A percentile compares a stretch with the other conserved stretches of the same genome.
Evolutionary conservation across 2,888 invertebrate genomes (phyloP).

Genomic region (Bruchidius siliquastri): DNA sequence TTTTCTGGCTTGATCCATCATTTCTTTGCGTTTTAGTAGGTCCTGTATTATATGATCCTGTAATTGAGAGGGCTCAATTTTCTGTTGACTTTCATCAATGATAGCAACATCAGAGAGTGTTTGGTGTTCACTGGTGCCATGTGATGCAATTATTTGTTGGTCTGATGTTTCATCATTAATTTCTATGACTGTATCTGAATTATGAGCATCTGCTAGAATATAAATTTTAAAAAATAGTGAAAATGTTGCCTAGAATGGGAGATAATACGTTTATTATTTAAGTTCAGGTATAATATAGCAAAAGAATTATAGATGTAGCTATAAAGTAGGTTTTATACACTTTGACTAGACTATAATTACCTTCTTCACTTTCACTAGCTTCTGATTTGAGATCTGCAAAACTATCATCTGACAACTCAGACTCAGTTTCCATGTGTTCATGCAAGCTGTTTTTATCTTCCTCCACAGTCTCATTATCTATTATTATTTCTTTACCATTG

Average conservation of each 20-base stretch:
- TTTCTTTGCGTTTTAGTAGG: constrained; percentile 44
- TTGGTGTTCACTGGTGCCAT: background rate
- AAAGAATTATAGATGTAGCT: too few species aligned
- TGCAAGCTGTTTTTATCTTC: constrained; percentile 22
- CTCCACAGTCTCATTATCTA: constrained; percentile 31
- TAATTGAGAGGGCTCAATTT: background rate
- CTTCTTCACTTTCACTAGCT: constrained; percentile 35
- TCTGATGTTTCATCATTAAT: constrained; percentile 18
- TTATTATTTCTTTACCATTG: constrained; percentile 30
- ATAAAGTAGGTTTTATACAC: too few species aligned
- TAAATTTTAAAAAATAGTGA: background rate
- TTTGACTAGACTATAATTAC: background rate
- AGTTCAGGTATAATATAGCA: too few species aligned
- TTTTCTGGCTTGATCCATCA: constrained; percentile 52
- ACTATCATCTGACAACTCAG: constrained; percentile 42
- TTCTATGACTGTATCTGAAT: constrained; percentile 42
- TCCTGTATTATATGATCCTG: constrained; percentile 19
- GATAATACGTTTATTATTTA: too few species aligned
- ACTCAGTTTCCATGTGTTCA: constrained; percentile 27
- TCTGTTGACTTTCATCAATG: background rate
- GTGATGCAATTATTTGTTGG: constrained; percentile 1
- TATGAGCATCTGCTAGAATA: constrained; percentile 3
- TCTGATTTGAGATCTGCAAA: constrained; percentile 52
- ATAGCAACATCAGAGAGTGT: background rate
- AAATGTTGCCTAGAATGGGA: too few species aligned